Base-by-base conservation (phyloP, 2,888 invertebrate species). In the Cepaea hortensis region DNA sequence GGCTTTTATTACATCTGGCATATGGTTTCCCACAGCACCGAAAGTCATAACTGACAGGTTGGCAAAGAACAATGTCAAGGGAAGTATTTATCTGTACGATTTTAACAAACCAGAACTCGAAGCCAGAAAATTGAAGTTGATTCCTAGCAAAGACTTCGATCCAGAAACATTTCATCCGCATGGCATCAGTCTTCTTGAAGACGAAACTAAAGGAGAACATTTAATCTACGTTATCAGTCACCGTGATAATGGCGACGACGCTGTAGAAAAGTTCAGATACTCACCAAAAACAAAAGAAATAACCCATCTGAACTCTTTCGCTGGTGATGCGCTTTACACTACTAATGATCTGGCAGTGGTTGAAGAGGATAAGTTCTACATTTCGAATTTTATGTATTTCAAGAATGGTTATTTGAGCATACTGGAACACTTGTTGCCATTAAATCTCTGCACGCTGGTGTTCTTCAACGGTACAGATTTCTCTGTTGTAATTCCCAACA, bases 1-100 rank as follows among this genome's bases (percentile, higher is more conserved):
- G 5, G 91, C 92, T 35, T 91, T 92, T 77, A 91, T 92, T 48
- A 90, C 91, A 48, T 91, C 92, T 46, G 86, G 86, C 20, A 1
- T 86, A 55, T 65, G n/a, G 46, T 77, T 46, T 46, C 50, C 46
- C 6, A 3, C n/a, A 35, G 62, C 48, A 55, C 50, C 86, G 1
- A 55, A 48, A 61, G 6, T 2, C 9, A 72, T 80, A n/a, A 82
- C 75, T 7, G 81, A 87, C n/a, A 80, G 86, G 35, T 88, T 90
- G 68, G 84, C 85, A 55, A 85, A 86, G 18, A 87, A 90, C 70
- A 88, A 88, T 1, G 80, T 89, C 82, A 85, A 90, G 87, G 91
- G 91, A 77, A 89, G 85, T 80, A 88, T 90, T 73, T 88, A 90
- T 87, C 83, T 91, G 77, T 90, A 89, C 87, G 89, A 90, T 88